These are phyloP conservation scores for Raja brachyura DNA, from an alignment of 2,113 vertebrate genomes.

Conservation along the genomic window DNA sequence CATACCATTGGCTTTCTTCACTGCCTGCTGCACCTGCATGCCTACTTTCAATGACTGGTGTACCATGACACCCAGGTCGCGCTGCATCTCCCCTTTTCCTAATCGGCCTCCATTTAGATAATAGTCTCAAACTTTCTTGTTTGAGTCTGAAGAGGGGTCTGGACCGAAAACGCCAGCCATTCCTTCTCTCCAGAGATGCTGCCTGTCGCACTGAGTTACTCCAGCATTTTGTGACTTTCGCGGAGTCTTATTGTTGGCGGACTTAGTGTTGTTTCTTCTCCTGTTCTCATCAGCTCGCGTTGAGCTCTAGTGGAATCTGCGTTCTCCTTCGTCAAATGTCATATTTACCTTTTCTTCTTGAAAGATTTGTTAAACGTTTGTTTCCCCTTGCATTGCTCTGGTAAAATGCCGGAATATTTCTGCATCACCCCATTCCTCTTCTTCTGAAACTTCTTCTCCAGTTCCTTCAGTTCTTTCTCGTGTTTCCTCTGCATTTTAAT, in stretches of 20 bases:
- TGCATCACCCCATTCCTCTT: constrained; percentile 75
- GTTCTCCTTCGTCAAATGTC: not conserved
- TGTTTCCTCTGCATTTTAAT: constrained; percentile 81
- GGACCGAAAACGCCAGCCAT: too few species aligned
- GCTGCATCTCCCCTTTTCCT: too few species aligned
- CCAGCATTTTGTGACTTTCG: too few species aligned
- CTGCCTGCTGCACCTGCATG: too few species aligned
- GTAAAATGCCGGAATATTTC: constrained; percentile 60
- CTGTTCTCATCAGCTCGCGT: not conserved
- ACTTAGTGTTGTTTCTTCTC: not conserved
- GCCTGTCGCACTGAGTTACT: too few species aligned
- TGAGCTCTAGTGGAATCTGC: not conserved
- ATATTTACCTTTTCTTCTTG: constrained; percentile 59
- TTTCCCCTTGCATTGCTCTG: constrained; percentile 53
- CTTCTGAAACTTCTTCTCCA: constrained; percentile 71
- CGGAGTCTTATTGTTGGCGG: not conserved
- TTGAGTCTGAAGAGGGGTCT: too few species aligned
- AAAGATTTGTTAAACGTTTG: constrained; percentile 49
- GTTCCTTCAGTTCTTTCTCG: constrained; percentile 78
- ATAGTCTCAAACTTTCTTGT: too few species aligned
- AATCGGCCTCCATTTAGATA: too few species aligned
- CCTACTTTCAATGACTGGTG: too few species aligned
- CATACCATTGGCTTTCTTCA: too few species aligned
- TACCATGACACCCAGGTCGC: too few species aligned
- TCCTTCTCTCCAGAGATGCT: too few species aligned